Evolutionary conservation across 2,797 vertebrate species (phyloP).

Genomic region (Rousettus madagascariensis): DNA sequence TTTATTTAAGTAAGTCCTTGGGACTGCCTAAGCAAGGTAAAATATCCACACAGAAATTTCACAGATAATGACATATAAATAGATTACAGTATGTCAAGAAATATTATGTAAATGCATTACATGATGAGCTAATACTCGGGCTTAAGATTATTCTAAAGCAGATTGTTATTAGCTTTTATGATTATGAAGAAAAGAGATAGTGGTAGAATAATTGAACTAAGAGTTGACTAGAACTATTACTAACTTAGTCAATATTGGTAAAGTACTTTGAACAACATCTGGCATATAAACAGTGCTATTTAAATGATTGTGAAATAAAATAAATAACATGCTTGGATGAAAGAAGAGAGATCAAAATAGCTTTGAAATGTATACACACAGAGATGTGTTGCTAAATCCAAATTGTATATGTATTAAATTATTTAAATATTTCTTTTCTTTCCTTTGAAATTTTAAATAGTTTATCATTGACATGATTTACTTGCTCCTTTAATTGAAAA

Average conservation of each 20-base stretch:
- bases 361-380: not conserved
- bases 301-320: not conserved
- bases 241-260: not conserved
- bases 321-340: not conserved
- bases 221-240: not conserved
- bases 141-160: not conserved
- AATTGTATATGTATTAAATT: not conserved
- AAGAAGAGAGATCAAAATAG: not conserved
- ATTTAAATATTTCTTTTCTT: not conserved
- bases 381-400: not conserved
- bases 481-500: not conserved
- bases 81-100: not conserved
- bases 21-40: not conserved
- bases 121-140: not conserved
- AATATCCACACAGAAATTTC: not conserved
- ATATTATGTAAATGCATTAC: not conserved
- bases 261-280: not conserved
- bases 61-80: not conserved
- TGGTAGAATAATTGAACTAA: not conserved
- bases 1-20: not conserved
- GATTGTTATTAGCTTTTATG: not conserved
- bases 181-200: not conserved
- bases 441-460: conserved; percentile 42
- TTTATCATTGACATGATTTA: not conserved
- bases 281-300: not conserved